A percentile compares a stretch with the other conserved stretches of the same genome.
These are phyloP conservation scores for Aporophyla lueneburgensis DNA, from an alignment of 2,888 invertebrate species.

Conservation along the genomic window DNA sequence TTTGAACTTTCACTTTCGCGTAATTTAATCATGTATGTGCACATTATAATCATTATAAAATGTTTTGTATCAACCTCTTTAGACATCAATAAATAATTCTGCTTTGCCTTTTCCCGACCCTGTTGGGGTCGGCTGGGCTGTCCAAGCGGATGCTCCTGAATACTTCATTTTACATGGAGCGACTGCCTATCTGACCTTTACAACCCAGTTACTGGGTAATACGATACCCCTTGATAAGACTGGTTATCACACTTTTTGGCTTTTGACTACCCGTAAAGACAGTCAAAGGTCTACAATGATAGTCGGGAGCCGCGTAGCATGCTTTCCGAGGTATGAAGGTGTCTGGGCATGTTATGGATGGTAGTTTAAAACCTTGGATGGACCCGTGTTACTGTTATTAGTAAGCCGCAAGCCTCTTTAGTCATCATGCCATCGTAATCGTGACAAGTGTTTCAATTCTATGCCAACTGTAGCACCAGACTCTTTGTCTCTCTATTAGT, in stretches of 20 bases:
- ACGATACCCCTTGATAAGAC: not conserved
- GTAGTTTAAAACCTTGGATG: too few relatives aligned
- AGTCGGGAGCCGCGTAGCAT: not conserved
- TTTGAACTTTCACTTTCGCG: constrained; percentile 35
- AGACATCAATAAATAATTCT: not conserved
- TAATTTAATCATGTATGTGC: constrained; percentile 14
- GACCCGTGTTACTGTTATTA: too few relatives aligned
- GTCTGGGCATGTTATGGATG: not conserved
- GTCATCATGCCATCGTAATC: not conserved
- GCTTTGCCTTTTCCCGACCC: not conserved
- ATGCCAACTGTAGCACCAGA: constrained; percentile 28
- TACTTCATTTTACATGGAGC: too few relatives aligned
- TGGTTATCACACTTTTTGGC: not conserved
- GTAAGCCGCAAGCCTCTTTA: not conserved
- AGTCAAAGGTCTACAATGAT: not conserved
- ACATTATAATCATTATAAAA: not conserved
- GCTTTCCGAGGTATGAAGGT: not conserved
- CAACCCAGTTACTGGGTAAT: too few relatives aligned
- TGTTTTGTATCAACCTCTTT: not conserved
- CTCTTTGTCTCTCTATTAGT: constrained; percentile 33
- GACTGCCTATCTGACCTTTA: too few relatives aligned
- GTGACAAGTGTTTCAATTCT: constrained; percentile 10
- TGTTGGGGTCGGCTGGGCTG: not conserved
- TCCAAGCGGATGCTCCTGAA: not conserved
- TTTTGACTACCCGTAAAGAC: not conserved